Conservation (phyloP, 2,797 vertebrate genomes). For the Propithecus deckenii region DNA sequence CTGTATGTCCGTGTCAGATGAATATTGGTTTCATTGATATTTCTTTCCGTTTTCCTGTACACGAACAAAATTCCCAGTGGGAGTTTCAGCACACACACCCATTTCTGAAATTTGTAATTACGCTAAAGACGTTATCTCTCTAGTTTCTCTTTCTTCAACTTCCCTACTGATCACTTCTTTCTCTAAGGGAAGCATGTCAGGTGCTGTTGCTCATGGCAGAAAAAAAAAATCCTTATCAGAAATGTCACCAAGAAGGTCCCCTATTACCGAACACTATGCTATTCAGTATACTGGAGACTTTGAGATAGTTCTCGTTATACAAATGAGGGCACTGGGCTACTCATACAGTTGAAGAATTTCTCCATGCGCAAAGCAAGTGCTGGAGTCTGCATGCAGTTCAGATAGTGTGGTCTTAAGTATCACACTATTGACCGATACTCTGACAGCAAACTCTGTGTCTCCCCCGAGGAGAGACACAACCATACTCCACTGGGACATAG, state of each 20-base stretch:
- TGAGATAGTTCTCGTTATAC: neutral
- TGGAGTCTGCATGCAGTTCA: neutral
- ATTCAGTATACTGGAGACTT: no score
- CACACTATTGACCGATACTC: neutral
- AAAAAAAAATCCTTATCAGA: neutral
- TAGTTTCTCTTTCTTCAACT: neutral
- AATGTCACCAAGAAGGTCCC: neutral
- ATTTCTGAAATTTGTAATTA: neutral
- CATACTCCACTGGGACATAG: neutral
- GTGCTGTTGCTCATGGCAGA: neutral
- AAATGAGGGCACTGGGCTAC: no score
- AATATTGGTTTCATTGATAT: neutral
- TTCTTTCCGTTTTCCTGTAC: neutral
- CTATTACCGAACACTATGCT: neutral
- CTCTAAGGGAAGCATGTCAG: neutral
- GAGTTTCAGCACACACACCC: neutral
- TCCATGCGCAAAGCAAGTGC: neutral
- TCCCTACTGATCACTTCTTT: neutral
- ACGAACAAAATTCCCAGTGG: neutral
- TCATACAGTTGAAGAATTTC: neutral
- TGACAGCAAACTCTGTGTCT: neutral
- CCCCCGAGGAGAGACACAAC: neutral
- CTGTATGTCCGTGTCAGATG: neutral
- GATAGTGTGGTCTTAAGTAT: neutral
- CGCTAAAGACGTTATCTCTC: neutral